Base-by-base conservation (phyloP, 2,888 invertebrate genomes). In the Physocephala rufipes region DNA sequence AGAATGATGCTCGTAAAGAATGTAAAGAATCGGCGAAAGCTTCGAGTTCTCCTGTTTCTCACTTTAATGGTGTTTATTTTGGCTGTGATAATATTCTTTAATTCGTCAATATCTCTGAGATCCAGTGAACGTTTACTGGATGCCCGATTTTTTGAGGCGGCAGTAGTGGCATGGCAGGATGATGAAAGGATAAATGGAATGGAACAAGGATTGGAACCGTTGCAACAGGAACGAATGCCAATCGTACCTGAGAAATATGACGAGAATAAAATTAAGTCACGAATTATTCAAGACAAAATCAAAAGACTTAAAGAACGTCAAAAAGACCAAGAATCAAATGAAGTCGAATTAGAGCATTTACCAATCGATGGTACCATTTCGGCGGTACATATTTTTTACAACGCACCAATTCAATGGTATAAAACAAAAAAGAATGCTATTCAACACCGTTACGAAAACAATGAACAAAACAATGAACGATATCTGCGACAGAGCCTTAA, bases 171-270 rank as follows among this genome's bases (percentile, higher is more conserved):
- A 7, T 30, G 55, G 15, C 24, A n/a, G 5, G 66, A 55, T 15
- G 59, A 43, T 43, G 67, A 55, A 15, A 58, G 47, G 24, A 71
- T 49, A 15, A 49, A 19, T 36, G 59, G 76, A 65, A 55, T 55
- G 58, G 43, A 63, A 7, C 72, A 76, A 67, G 76, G 74, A 70
- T 62, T 82, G 61, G 62, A 81, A 36, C 77, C 81, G 66, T 73
- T 80, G 16, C 79, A 77, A 26, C 78, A 82, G n/a, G 79, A 82
- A 65, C 77, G 80, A 74, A 84, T 82, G 36, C 74, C 83, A 58
- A 83, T 86, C 74, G 81, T 85, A 75, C 85, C 84, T 7, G 86
- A 86, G 74, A 86, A 86, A 74, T 86, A 86, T 71, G 84, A 86
- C 71, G 86, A 86, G 75, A 82, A 81, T 49, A 83, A 83, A 76